Base-by-base conservation (phyloP, 1,140 invertebrate genomes). In the Bombus fervidus region DNA sequence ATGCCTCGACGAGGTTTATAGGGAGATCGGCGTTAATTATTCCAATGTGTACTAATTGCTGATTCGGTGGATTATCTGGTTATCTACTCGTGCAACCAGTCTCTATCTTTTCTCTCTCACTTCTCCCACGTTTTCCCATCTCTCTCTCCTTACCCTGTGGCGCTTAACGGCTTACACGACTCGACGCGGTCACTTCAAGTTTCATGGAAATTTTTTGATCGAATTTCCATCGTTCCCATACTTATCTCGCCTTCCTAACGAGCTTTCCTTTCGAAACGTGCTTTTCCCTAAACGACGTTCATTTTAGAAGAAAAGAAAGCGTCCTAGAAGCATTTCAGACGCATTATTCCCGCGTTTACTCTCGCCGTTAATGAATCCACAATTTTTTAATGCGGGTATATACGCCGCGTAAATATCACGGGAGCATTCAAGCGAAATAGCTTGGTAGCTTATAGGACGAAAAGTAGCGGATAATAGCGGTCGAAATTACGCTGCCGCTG, bases 31-130 rank as follows among this genome's bases (percentile, higher is more conserved):
- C 80, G 80, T 90, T 90, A 90, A 90, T 90, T 90, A 90, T 90
- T 90, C 89, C 89, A 90, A 88, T 90, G 89, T 90, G 79, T 86
- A 86, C 89, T 90, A 90, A 90, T 90, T 90, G 89, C 89, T 86
- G 89, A 90, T 88, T 90, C 81, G 86, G 81, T 90, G 86, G 89
- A 90, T 90, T 90, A 90, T 90, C 89, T 79, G 83, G 83, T 88
- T 90, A 90, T 90, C 89, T 90, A 90, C 88, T 90, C 53, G 74
- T 34, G 76, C 72, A 37, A 62, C 68, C 39, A 13, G 4, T 62
- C 22, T 78, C 72, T 39, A 62, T 66, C 77, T 81, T 37, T 81
- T 43, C 34, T 41, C 43, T 15, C 47, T 78, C 47, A 9, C 34
- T 25, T 43, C 43, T 34, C 28, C 68, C 3, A 28, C 28, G 31